A percentile compares a stretch with the other conserved stretches of the same genome.
phyloP scores from a whole-genome alignment of 2,797 vertebrate genomes.

The Denticeps clupeoides region DNA sequence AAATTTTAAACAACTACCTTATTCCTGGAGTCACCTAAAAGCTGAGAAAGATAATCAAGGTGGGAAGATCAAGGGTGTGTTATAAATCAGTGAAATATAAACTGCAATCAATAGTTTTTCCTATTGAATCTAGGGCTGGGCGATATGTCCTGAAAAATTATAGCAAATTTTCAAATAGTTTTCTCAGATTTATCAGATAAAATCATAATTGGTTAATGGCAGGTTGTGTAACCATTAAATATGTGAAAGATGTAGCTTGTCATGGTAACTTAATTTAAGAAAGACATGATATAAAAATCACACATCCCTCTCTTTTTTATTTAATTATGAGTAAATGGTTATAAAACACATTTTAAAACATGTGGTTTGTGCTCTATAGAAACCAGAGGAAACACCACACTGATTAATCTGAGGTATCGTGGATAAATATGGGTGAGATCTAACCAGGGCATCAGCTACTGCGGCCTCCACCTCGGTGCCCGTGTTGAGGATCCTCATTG shows the following conservation, averaged over 20 bases:
- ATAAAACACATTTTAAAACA: too few species aligned
- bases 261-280: too few species aligned
- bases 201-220: not conserved
- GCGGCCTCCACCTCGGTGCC: slow-evolving; percentile 88
- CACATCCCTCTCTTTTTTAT: too few species aligned
- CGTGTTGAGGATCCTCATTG: slow-evolving; percentile 83
- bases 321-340: too few species aligned
- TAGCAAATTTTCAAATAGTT: not conserved
- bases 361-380: too few species aligned
- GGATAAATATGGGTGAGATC: slow-evolving; percentile 1
- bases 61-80: slow-evolving; percentile 66
- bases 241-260: too few species aligned
- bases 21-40: slow-evolving; percentile 92
- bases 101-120: too few species aligned
- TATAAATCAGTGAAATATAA: too few species aligned
- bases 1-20: slow-evolving; percentile 66
- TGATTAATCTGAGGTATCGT: not conserved
- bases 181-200: not conserved
- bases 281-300: too few species aligned
- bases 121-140: too few species aligned
- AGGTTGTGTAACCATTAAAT: not conserved
- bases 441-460: slow-evolving; percentile 84
- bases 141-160: not conserved
- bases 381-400: too few species aligned
- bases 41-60: slow-evolving; percentile 67